These are phyloP conservation scores for Calyptommatus sinebrachiatus DNA, from an alignment of 2,113 vertebrate species.

Conservation along the genomic window DNA sequence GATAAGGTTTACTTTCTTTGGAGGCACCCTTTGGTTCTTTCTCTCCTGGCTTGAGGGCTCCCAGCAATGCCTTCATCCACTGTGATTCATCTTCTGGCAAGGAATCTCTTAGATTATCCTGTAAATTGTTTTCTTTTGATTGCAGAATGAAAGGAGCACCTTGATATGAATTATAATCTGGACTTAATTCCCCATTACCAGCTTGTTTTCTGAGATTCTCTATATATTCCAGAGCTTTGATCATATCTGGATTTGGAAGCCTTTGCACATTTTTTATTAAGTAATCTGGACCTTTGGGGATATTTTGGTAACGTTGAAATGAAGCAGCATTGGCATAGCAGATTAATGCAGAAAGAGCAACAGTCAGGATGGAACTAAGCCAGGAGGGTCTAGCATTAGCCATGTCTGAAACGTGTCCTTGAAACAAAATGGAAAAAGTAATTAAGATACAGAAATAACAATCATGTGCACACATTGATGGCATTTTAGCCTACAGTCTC, in stretches of 20 bases:
- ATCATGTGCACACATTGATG: not conserved
- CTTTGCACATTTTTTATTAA: constrained; percentile 70
- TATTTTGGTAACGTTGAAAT: constrained; percentile 81
- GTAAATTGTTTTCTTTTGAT: constrained; percentile 72
- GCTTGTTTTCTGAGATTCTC: constrained; percentile 85
- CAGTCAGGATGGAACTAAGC: constrained; percentile 61
- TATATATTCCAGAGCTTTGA: constrained; percentile 92
- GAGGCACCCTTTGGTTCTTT: constrained; percentile 68
- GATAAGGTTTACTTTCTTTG: constrained; percentile 73
- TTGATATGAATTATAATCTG: constrained; percentile 77
- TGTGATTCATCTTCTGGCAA: constrained; percentile 84
- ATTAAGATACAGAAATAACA: constrained; percentile 56
- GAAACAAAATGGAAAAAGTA: constrained; percentile 64
- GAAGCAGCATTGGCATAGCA: constrained; percentile 76
- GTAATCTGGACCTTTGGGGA: constrained; percentile 78
- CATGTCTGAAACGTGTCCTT: constrained; percentile 78
- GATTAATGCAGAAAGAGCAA: constrained; percentile 69
- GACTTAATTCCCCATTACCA: constrained; percentile 74
- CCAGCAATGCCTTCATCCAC: constrained; percentile 84
- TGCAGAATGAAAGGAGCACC: constrained; percentile 70
- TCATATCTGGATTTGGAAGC: constrained; percentile 84
- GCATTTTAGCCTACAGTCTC: not conserved
- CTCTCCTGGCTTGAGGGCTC: constrained; percentile 82
- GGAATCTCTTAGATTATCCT: constrained; percentile 62
- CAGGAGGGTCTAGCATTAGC: constrained; percentile 65